phyloP scores from a whole-genome alignment of 2,797 vertebrate genomes.

The Spondyliosoma cantharus region DNA sequence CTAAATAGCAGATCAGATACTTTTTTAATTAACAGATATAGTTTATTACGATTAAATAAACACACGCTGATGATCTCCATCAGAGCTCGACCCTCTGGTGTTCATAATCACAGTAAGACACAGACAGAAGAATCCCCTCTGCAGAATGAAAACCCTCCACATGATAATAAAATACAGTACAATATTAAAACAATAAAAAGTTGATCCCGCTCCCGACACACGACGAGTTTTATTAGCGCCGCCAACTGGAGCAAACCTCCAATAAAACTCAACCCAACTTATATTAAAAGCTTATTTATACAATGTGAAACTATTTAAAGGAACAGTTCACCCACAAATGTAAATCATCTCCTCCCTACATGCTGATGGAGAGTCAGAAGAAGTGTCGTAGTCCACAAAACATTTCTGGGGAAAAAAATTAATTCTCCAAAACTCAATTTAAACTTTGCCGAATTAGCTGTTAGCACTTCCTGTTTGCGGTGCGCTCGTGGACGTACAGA shows the following conservation, averaged over 20 bases:
- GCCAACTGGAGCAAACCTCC: constrained; percentile 23
- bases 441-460: too few species aligned
- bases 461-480: too few species aligned
- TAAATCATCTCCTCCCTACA: too few species aligned
- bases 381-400: too few species aligned
- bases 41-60: not conserved
- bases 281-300: constrained; percentile 21
- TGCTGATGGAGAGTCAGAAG: too few species aligned
- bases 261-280: not conserved
- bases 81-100: not conserved
- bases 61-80: not conserved
- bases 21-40: not conserved
- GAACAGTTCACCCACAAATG: too few species aligned
- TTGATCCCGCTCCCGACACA: not conserved
- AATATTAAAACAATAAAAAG: not conserved
- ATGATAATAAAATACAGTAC: not conserved
- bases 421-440: too few species aligned
- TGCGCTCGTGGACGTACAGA: too few species aligned
- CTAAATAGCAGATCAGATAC: not conserved
- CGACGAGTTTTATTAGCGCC: constrained; percentile 5
- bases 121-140: not conserved
- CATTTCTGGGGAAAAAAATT: too few species aligned
- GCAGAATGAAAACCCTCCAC: not conserved
- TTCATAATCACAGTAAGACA: constrained; percentile 3
- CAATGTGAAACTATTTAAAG: constrained; percentile 7